Evolutionary conservation across 2,797 vertebrate species (phyloP), one percentile per base, ranked within the genome.

Genomic region (Otolemur crassicaudatus): DNA sequence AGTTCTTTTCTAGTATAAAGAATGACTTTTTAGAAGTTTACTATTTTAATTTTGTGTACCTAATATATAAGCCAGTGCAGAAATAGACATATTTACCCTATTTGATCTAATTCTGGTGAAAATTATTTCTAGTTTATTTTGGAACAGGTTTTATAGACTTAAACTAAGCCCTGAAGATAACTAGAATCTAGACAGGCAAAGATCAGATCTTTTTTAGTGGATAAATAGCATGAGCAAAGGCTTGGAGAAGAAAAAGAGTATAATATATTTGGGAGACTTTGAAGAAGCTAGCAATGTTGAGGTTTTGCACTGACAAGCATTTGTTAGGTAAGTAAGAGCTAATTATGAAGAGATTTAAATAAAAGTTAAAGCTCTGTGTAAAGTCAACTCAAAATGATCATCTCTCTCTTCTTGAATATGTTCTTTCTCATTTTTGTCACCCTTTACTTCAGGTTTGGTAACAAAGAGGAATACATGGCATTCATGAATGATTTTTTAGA

Each of bases 401-500:
- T 70, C 40, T 93, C 56, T 89, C 69, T 95, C 96, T 84, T 75
- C 65, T 84, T 94, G 20, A 94, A 25, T 75, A 8, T 84, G 1
- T 95, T 97, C 87, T 87, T 22, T 93, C 46, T 94, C 96, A 46
- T 94, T 93, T 40, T 40, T 97, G 94, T 87, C 67, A 61, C 65
- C 79, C 70, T 96, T 25, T 70, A 11, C 81, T 22, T 77, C 97
- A 99, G 99, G 98, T 99, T 99, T 95, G 99, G 99, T 9, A 99
- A 99, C 98, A 99, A 99, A 98, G 99, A 99, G 94, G 99, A 99
- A 97, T 99, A 99, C 97, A 99, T 99, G 99, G 99, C 99, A 65
- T 99, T 99, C 97, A 99, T 99, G 99, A 99, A 99, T 89, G 99
- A 99, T 97, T 99, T 99, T 98, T 97, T 99, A 98, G 99, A 99